Evolutionary conservation across 2,888 invertebrate species (phyloP).

Genomic region (Hydrotaea cyrtoneurina): DNA sequence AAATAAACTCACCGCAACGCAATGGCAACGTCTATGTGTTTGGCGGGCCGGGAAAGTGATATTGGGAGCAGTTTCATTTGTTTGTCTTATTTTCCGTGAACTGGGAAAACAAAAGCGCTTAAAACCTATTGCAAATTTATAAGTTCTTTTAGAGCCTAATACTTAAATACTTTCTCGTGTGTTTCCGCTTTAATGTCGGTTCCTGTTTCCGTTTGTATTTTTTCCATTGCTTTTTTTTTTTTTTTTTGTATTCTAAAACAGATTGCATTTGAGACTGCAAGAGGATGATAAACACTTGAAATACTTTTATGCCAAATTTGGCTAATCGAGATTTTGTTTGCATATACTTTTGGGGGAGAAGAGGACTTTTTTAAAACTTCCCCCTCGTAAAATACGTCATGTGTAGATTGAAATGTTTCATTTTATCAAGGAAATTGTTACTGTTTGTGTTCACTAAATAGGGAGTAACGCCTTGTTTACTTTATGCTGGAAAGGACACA

Average conservation of each 20-base stretch:
- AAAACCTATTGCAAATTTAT: constrained; percentile 8
- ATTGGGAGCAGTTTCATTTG: neutral
- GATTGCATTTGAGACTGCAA: neutral
- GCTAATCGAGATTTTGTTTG: neutral
- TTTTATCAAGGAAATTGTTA: too few species aligned
- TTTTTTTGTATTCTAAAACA: neutral
- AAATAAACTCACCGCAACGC: neutral
- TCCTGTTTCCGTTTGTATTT: constrained; percentile 13
- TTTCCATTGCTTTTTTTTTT: neutral
- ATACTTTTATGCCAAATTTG: neutral
- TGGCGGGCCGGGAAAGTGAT: neutral
- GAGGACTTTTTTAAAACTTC: too few species aligned
- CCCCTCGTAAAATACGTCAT: too few species aligned
- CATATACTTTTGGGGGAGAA: neutral
- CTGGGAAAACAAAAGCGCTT: neutral
- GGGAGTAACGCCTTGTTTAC: too few species aligned
- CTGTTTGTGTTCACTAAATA: too few species aligned
- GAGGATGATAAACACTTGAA: neutral
- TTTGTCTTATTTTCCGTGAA: neutral
- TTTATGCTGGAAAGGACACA: too few species aligned
- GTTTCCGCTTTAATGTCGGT: neutral
- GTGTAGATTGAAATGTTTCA: too few species aligned
- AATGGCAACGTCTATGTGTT: neutral
- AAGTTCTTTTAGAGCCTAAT: neutral
- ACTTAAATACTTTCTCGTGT: neutral